These are phyloP conservation scores for Limnephilus marmoratus DNA, from an alignment of 2,888 invertebrate genomes.

Conservation along the genomic window DNA sequence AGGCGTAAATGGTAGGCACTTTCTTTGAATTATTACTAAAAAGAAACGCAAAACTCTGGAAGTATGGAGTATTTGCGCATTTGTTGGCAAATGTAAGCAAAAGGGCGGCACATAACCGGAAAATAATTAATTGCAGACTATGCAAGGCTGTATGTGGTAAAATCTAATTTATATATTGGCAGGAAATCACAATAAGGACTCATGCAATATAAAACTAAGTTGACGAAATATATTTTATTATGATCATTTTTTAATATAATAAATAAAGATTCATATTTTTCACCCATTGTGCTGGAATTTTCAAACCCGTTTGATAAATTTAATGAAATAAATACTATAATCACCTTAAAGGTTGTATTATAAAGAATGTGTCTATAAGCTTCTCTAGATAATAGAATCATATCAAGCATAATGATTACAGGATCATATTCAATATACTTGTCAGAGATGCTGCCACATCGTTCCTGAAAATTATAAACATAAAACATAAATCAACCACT, in stretches of 20 bases:
- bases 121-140: too few species aligned
- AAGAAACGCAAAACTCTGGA: too few species aligned
- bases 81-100: too few species aligned
- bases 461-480: conserved; percentile 77
- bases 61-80: too few species aligned
- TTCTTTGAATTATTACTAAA: too few species aligned
- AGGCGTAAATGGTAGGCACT: too few species aligned
- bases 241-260: not conserved
- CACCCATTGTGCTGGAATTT: not conserved
- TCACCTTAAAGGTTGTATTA: conserved; percentile 87
- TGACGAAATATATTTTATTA: not conserved
- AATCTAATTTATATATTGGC: too few species aligned
- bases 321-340: not conserved
- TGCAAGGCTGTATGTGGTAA: too few species aligned
- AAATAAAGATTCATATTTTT: not conserved
- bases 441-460: conserved; percentile 87
- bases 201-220: too few species aligned
- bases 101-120: too few species aligned
- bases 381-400: conserved; percentile 86
- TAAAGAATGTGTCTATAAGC: conserved; percentile 92
- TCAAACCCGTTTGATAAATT: not conserved
- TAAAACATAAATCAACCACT: not conserved
- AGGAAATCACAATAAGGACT: too few species aligned
- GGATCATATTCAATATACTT: conserved; percentile 95
- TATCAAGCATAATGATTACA: conserved; percentile 91